Percentiles rank a stretch among this genome's conserved stretches.
Evolutionary conservation across 2,797 vertebrate species (phyloP).

Genomic region (Gambelia wislizenii): DNA sequence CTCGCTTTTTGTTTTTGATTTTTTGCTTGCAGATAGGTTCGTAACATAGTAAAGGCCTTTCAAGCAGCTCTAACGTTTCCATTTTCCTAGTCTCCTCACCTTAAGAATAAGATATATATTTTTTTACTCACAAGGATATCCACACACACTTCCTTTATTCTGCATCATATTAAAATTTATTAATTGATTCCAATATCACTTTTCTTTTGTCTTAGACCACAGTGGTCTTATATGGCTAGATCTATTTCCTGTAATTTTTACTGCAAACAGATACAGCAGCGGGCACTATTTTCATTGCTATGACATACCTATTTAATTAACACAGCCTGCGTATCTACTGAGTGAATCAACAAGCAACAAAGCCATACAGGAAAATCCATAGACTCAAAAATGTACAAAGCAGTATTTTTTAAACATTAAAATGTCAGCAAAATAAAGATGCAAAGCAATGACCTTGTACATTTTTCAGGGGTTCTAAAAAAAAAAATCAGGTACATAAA

Average conservation of each 20-base stretch:
- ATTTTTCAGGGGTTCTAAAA: slow-evolving; percentile 19
- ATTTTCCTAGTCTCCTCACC: too few species aligned
- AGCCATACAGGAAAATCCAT: slow-evolving; percentile 60
- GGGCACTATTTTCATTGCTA: slow-evolving; percentile 67
- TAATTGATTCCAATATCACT: too few species aligned
- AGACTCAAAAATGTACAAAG: slow-evolving; percentile 37
- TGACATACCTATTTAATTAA: slow-evolving; percentile 84
- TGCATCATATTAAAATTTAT: too few species aligned
- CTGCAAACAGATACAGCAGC: slow-evolving; percentile 62
- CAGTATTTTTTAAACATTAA: slow-evolving; percentile 15
- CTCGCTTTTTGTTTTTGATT: too few species aligned
- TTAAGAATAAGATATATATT: too few species aligned
- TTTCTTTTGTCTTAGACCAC: background rate
- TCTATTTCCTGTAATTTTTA: slow-evolving; percentile 57
- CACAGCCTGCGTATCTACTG: slow-evolving; percentile 72
- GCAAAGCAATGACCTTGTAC: slow-evolving; percentile 30
- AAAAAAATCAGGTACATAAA: background rate
- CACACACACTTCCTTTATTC: too few species aligned
- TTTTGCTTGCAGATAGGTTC: too few species aligned
- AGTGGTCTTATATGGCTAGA: slow-evolving; percentile 28
- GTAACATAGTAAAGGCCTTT: too few species aligned
- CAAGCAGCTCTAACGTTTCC: too few species aligned
- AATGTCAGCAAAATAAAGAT: slow-evolving; percentile 52
- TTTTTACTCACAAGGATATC: too few species aligned
- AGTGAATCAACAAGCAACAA: slow-evolving; percentile 56